Evolutionary conservation across 2,888 invertebrate species (phyloP), one percentile per base, ranked within the genome.

Genomic region (Leptothorax acervorum): DNA sequence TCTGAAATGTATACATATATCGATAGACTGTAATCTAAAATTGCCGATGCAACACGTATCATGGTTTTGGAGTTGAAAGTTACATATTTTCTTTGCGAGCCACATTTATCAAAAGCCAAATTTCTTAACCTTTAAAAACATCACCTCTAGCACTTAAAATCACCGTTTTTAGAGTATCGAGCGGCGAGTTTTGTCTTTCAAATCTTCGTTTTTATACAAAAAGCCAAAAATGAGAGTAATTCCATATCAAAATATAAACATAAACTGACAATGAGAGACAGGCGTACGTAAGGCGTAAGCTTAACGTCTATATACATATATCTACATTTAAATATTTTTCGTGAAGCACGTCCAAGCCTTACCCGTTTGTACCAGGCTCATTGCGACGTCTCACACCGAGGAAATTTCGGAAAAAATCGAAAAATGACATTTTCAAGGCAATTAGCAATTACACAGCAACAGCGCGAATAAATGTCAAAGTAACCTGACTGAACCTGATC

Each of bases 371-470:
- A 45, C 86, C 75, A 65, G 90, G 88, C 53, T 92, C 89, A 45
- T 88, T 84, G 45, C 81, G 83, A 28, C 84, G 86, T 60, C 81
- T 79, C 62, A 71, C 60, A 60, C 89, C 89, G 82, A 94, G 90
- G 45, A 94, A 78, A 82, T 92, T 91, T 75, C 92, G 91, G 53
- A 94, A 91, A 78, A 92, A 92, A 78, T 92, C 88, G 42, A 92
- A 86, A 31, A 94, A 83, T 71, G 92, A 85, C 94, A 94, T 94
- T 83, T 86, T 86, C 74, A 28, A 79, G 15, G 3, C 18, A 63
- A 12, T 23, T n/a, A 18, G 3, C 6, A 2, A 31, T 68, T 15
- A 51, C 28, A 53, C 6, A 39, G n/a, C 12, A 28, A 12, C 4
- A 18, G 45, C 3, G n/a, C 12, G 0, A 75, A 23, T 0, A 65